phyloP scores from a whole-genome alignment of 2,113 vertebrate species.

The Thymallus thymallus region DNA sequence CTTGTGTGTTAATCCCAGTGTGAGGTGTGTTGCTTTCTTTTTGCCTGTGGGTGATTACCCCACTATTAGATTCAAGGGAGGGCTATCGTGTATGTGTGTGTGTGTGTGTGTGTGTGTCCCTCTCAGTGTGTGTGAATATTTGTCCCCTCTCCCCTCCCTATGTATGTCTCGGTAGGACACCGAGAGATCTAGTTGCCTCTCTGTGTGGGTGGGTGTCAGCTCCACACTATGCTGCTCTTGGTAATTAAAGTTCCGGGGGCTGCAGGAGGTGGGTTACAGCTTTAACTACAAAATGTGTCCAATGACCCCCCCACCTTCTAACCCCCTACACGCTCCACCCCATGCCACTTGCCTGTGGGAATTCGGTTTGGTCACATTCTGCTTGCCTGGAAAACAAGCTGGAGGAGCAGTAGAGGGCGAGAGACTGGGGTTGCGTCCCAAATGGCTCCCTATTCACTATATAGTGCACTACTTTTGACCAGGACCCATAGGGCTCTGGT shows the following conservation, averaged over 20 bases:
- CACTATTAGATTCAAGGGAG: not conserved
- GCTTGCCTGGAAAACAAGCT: conserved; percentile 59
- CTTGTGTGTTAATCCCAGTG: conserved; percentile 8
- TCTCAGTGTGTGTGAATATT: no score
- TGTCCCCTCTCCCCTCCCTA: conserved; percentile 50
- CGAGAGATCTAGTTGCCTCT: conserved; percentile 63
- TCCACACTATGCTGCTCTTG: conserved; percentile 70
- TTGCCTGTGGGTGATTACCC: no score
- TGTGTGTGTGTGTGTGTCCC: no score
- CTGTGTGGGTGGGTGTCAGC: conserved; percentile 56
- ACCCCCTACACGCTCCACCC: conserved; percentile 10
- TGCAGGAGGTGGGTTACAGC: conserved; percentile 66
- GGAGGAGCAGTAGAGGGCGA: conserved; percentile 46
- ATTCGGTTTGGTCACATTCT: conserved; percentile 77
- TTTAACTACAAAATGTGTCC: conserved; percentile 65
- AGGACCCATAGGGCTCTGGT: no score
- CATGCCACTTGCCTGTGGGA: conserved; percentile 68
- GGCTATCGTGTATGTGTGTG: not conserved
- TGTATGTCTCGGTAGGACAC: conserved; percentile 40
- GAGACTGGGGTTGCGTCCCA: conserved; percentile 13
- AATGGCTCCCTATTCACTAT: no score
- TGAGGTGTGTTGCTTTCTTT: not conserved
- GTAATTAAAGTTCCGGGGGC: conserved; percentile 76
- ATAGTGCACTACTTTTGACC: no score
- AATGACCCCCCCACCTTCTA: conserved; percentile 30